phyloP scores from a whole-genome alignment of 1,140 invertebrate genomes.

The Drosophila simulans region DNA sequence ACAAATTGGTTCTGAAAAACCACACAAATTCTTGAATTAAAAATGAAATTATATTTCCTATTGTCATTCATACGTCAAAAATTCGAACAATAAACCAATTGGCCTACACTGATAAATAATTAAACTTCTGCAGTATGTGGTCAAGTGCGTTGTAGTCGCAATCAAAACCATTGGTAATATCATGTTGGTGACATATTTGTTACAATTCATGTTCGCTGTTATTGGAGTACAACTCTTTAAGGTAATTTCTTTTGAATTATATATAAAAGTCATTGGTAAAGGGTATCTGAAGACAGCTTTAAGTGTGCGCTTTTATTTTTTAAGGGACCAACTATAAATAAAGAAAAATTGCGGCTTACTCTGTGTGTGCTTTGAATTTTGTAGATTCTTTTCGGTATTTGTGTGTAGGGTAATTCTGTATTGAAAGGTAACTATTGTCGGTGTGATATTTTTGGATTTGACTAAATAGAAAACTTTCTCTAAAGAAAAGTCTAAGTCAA shows the following conservation, averaged over 20 bases:
- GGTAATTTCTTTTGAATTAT: conserved; percentile 88
- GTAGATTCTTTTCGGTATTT: conserved; percentile 43
- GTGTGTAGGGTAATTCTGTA: conserved; percentile 31
- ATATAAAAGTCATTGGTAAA: conserved; percentile 55
- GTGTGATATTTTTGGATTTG: conserved; percentile 23
- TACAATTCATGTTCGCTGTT: conserved; percentile 99
- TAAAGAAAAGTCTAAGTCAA: conserved; percentile 14
- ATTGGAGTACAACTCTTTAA: conserved; percentile 99
- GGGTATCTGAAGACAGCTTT: conserved; percentile 69
- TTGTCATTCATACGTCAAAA: conserved; percentile 22
- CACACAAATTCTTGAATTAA: conserved; percentile 18
- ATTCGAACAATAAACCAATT: conserved; percentile 39
- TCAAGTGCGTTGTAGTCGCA: conserved; percentile 99
- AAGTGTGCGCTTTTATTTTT: conserved; percentile 66
- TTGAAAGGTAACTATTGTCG: conserved; percentile 33
- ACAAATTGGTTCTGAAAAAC: conserved; percentile 56
- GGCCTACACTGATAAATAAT: conserved; percentile 58
- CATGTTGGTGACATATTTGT: conserved; percentile 99
- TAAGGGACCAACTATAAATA: conserved; percentile 28
- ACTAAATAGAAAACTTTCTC: conserved; percentile 15
- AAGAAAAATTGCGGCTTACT: conserved; percentile 48
- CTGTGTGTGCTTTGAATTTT: conserved; percentile 69
- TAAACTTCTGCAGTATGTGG: conserved; percentile 92
- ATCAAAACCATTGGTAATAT: conserved; percentile 99
- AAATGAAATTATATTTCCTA: conserved; percentile 11